A percentile compares a stretch with the other conserved stretches of the same genome.
Conservation (phyloP, 1,140 invertebrate species). For the Sarcophaga peregrina region DNA sequence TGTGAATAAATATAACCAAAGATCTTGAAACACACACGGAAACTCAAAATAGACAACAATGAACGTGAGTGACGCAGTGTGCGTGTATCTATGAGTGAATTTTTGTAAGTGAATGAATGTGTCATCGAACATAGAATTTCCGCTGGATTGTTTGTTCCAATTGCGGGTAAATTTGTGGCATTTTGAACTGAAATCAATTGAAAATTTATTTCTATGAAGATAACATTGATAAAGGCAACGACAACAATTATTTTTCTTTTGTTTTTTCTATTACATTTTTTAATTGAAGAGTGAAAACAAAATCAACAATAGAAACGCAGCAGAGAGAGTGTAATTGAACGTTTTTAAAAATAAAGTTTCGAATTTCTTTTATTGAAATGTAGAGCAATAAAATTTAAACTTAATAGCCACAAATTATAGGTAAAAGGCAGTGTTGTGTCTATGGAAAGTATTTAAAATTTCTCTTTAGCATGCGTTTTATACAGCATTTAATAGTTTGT, state of each 20-base stretch:
- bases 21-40: neutral
- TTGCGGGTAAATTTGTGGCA: constrained; percentile 29
- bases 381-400: no score
- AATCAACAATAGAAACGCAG: neutral
- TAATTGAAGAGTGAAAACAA: neutral
- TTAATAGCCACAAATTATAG: no score
- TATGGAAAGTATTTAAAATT: no score
- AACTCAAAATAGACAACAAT: neutral
- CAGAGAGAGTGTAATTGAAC: neutral
- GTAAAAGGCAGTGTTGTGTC: no score
- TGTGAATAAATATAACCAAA: no score
- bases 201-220: constrained; percentile 11
- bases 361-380: neutral
- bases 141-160: constrained; percentile 1
- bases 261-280: neutral
- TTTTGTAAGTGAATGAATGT: neutral
- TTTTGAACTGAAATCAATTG: constrained; percentile 35
- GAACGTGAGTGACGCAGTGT: neutral
- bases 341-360: neutral
- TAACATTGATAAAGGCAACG: neutral
- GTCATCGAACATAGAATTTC: constrained; percentile 32
- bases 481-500: no score
- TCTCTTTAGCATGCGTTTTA: no score
- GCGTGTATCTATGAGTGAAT: neutral
- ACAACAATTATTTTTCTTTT: neutral